These are phyloP conservation scores for Notoglanidium macrostoma DNA, from an alignment of 2,797 vertebrate species.

Conservation along the genomic window DNA sequence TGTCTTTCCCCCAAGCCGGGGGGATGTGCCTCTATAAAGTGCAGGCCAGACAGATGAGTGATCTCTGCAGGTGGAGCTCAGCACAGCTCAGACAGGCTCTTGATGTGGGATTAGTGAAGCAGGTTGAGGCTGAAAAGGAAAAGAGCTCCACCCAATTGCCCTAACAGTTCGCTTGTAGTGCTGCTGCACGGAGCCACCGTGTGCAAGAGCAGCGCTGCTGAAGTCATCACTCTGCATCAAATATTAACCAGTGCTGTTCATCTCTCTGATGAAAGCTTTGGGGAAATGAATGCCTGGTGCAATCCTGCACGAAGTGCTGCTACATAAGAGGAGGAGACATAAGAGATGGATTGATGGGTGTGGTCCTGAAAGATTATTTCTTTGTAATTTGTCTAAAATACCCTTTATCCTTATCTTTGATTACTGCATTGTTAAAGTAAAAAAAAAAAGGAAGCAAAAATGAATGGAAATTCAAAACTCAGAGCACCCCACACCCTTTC, in stretches of 20 bases:
- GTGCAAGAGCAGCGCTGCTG: conserved; percentile 33
- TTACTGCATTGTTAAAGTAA: background rate
- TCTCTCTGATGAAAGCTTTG: conserved; percentile 41
- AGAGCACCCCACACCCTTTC: background rate
- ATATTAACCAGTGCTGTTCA: conserved; percentile 44
- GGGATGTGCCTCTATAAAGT: conserved; percentile 9
- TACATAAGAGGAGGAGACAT: background rate
- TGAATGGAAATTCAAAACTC: background rate
- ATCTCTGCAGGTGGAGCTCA: conserved; percentile 50
- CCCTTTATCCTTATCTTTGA: background rate
- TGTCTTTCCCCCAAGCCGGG: background rate
- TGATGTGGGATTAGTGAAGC: conserved; percentile 53
- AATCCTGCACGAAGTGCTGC: background rate
- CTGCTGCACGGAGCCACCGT: conserved; percentile 14
- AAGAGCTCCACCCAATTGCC: background rate
- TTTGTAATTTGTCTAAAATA: background rate
- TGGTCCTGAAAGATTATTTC: background rate
- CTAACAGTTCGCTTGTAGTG: background rate
- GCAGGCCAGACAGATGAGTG: conserved; percentile 43
- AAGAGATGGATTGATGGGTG: background rate
- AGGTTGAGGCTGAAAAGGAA: conserved; percentile 14
- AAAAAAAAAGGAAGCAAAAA: background rate
- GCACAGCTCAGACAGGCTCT: conserved; percentile 37
- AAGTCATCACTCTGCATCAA: conserved; percentile 33
- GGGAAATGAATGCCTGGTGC: conserved; percentile 2